phyloP scores from a whole-genome alignment of 2,888 invertebrate species.

The Mystacides longicornis region DNA sequence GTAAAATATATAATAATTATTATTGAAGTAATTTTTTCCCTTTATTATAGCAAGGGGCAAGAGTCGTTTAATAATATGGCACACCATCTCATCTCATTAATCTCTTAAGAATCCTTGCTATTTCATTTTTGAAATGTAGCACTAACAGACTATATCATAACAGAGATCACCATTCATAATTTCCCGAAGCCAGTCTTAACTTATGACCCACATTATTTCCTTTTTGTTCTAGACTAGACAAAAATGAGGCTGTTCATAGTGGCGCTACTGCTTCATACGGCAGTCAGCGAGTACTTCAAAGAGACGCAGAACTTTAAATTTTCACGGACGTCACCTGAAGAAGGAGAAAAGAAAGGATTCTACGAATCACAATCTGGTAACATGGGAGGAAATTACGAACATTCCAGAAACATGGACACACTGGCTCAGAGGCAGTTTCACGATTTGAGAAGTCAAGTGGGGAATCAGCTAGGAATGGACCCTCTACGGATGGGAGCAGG shows the following conservation, averaged over 20 bases:
- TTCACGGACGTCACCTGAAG: constrained; percentile 44
- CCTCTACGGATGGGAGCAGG: constrained; percentile 32
- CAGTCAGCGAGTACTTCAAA: constrained; percentile 39
- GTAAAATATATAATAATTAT: no score
- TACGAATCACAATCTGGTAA: constrained; percentile 48
- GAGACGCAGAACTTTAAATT: constrained; percentile 47
- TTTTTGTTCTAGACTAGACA: constrained; percentile 9
- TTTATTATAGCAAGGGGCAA: no score
- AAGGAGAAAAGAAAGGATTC: constrained; percentile 39
- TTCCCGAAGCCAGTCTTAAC: no score
- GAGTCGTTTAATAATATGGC: no score
- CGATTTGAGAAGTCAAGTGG: constrained; percentile 38
- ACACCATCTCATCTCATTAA: no score
- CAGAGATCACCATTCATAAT: no score
- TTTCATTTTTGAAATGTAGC: no score
- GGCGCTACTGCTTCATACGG: constrained; percentile 29
- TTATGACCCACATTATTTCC: no score
- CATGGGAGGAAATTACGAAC: constrained; percentile 47
- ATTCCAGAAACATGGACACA: constrained; percentile 45
- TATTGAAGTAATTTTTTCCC: no score
- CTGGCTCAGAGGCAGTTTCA: constrained; percentile 46
- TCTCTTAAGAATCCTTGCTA: no score
- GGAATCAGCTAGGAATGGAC: constrained; percentile 42
- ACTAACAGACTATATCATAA: no score
- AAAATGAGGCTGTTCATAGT: constrained; percentile 12